Base-by-base conservation (phyloP, 2,797 vertebrate species). In the Poecilia gillii region DNA sequence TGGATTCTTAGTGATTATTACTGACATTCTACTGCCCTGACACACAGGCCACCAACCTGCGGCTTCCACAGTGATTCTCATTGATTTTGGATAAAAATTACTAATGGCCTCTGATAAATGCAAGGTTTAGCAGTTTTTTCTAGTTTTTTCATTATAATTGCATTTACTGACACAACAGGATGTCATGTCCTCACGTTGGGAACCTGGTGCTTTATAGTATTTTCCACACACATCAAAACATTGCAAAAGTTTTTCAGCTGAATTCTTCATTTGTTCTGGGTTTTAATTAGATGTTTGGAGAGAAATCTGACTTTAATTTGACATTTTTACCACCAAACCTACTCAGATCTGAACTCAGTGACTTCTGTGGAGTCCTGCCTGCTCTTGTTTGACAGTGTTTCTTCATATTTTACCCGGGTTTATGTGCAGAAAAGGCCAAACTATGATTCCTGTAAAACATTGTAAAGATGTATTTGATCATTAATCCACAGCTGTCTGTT, bases 381-480 rank as follows among this genome's bases (percentile, higher is more conserved):
- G 79, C 28, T 43, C 16, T 62, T 82, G 75, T 86, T 84, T 75
- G 76, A 78, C 77, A 75, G 3, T 80, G 74, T 86, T 86, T 90
- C 86, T 81, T 57, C 81, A 74, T 45, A 28, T 80, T 57, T 74
- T 53, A 51, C 23, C 18, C 51, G 36, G 16, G 70, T 64, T 84
- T 81, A 76, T 73, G 36, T 81, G 75, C 74, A 14, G 20, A 72
- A 59, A 74, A 59, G 85, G 46, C 81, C 72, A 85, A 86, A 89
- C 74, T 76, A 70, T 41, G 79, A 49, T 80, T 76, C 78, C 75
- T 87, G 73, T 70, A 62, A 79, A 81, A 86, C 85, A 72, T 11
- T 78, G 76, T 79, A 80, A 90, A 78, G 83, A 88, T 81, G 72
- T 78, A 78, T 84, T 74, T 75, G 72, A 79, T 85, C 79, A 86